A percentile compares a stretch with the other conserved stretches of the same genome.
Evolutionary conservation across 30 jellyfish, hydroid and myxozoan genomes (phyloP).

Genomic region (Nemopilema nomurai): DNA sequence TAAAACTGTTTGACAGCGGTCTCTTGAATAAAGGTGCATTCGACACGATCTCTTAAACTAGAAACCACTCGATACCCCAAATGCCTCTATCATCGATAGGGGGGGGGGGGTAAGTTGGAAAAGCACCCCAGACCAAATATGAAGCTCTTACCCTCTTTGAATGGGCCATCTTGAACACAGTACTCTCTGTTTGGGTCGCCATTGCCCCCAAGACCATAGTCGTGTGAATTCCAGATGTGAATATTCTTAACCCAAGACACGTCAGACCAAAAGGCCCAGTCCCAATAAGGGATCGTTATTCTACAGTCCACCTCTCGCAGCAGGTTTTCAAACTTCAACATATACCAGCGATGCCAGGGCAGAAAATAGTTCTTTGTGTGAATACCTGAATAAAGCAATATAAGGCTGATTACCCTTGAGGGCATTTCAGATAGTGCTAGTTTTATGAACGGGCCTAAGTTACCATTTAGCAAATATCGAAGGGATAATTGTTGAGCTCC

Average conservation of each 20-base stretch:
- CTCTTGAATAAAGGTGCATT: too few species aligned
- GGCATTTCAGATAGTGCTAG: too few species aligned
- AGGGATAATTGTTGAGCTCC: too few species aligned
- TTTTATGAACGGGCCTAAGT: too few species aligned
- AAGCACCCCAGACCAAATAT: too few species aligned
- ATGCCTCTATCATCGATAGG: too few species aligned
- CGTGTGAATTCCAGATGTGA: slow-evolving; percentile 73
- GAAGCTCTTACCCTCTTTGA: slow-evolving; percentile 41
- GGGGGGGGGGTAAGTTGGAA: too few species aligned
- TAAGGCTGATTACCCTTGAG: neutral
- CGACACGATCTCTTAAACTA: too few species aligned
- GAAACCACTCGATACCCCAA: too few species aligned
- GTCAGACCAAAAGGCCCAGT: slow-evolving; percentile 85
- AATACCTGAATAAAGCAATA: slow-evolving; percentile 30
- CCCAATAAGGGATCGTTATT: slow-evolving; percentile 91
- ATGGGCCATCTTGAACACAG: slow-evolving; percentile 92
- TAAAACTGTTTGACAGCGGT: too few species aligned
- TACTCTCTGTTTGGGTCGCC: slow-evolving; percentile 69
- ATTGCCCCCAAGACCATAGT: slow-evolving; percentile 87
- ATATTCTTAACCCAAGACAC: slow-evolving; percentile 67
- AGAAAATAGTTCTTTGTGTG: slow-evolving; percentile 61
- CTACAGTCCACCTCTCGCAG: slow-evolving; percentile 85
- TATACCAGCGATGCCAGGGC: slow-evolving; percentile 95
- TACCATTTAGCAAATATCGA: too few species aligned
- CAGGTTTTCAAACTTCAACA: slow-evolving; percentile 74